phyloP scores from a whole-genome alignment of 2,113 vertebrate genomes.

The Baryphthengus martii region DNA sequence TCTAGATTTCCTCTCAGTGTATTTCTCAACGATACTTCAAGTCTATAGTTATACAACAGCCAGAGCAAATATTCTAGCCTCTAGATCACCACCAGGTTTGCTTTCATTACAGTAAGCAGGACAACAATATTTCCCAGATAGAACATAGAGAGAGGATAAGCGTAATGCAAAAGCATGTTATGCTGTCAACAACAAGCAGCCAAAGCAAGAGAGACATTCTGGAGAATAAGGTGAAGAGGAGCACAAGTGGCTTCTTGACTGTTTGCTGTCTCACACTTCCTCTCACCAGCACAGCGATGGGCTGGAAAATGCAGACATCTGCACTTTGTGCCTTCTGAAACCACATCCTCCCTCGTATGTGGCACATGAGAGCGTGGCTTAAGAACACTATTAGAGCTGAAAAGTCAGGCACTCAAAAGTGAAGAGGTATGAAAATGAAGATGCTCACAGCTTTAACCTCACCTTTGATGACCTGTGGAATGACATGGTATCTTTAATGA shows the following conservation, averaged over 20 bases:
- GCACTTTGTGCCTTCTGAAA: neutral
- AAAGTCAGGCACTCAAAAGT: neutral
- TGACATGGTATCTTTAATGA: neutral
- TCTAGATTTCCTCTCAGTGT: neutral
- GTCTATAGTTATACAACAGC: neutral
- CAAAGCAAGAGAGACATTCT: neutral
- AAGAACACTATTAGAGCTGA: neutral
- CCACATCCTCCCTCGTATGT: rapidly evolving
- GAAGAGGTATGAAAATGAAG: neutral
- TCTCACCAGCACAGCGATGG: neutral
- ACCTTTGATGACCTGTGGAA: neutral
- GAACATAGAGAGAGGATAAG: neutral
- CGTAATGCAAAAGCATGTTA: neutral
- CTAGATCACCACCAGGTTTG: neutral
- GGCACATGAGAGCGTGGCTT: neutral
- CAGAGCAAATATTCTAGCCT: neutral
- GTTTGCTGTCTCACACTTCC: neutral
- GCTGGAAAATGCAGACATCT: neutral
- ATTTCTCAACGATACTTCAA: neutral
- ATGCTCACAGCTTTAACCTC: neutral
- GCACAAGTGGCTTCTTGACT: neutral
- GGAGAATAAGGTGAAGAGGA: neutral
- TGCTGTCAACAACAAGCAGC: neutral
- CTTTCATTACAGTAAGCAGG: neutral
- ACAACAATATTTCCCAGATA: neutral